phyloP scores from a whole-genome alignment of 1,140 invertebrate species.

The Maniola jurtina region DNA sequence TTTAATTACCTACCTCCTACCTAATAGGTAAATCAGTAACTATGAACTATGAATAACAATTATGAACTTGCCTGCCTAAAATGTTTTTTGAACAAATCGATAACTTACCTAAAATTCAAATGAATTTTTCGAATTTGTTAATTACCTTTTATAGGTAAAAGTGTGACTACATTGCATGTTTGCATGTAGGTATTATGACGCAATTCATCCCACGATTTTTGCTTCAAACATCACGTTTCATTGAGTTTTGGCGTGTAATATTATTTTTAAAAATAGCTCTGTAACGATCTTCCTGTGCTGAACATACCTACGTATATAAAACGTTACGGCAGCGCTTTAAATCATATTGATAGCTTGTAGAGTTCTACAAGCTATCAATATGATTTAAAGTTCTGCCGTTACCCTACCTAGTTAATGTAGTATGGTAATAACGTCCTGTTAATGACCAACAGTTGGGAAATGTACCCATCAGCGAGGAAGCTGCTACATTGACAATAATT shows the following conservation, averaged over 20 bases:
- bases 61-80: too few relatives aligned
- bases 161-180: background rate
- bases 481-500: too few relatives aligned
- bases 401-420: background rate
- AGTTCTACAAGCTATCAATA: too few relatives aligned
- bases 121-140: too few relatives aligned
- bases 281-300: background rate
- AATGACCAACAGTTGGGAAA: background rate
- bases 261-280: slow-evolving; percentile 16
- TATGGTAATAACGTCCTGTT: background rate
- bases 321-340: slow-evolving; percentile 5
- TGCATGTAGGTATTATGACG: slow-evolving; percentile 12
- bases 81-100: too few relatives aligned
- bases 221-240: slow-evolving; percentile 25
- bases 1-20: too few relatives aligned
- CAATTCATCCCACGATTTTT: slow-evolving; percentile 17
- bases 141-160: too few relatives aligned
- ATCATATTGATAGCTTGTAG: background rate
- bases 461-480: too few relatives aligned
- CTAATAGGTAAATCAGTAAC: too few relatives aligned
- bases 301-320: background rate
- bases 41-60: too few relatives aligned
- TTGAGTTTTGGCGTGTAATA: slow-evolving; percentile 30
- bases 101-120: too few relatives aligned
- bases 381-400: too few relatives aligned